Conservation (phyloP, 2,113 vertebrate species). For the Pterophyllum scalare region DNA sequence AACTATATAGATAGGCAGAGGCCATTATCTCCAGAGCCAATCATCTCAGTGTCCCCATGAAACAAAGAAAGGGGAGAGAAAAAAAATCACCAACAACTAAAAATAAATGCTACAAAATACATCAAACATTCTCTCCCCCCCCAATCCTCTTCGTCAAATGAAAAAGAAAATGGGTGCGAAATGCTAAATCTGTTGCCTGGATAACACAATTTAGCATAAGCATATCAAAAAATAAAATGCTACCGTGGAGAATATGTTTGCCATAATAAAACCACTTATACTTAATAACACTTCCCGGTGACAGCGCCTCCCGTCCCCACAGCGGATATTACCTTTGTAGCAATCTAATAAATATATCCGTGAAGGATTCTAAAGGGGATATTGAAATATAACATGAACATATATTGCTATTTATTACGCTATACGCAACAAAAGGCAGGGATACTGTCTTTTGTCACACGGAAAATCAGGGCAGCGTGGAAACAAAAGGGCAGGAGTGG, state of each 20-base stretch:
- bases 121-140: not conserved
- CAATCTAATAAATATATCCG: conserved; percentile 88
- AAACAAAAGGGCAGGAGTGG: not conserved
- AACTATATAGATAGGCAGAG: too few species aligned
- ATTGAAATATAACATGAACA: conserved; percentile 86
- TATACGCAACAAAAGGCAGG: conserved; percentile 58
- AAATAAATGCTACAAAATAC: not conserved
- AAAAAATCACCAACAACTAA: not conserved
- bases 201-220: conserved; percentile 84
- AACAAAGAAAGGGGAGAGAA: not conserved
- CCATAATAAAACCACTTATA: conserved; percentile 85
- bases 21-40: not conserved
- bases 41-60: not conserved
- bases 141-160: not conserved
- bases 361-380: conserved; percentile 84
- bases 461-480: not conserved
- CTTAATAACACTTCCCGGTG: conserved; percentile 84
- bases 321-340: conserved; percentile 85
- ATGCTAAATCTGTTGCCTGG: conserved; percentile 75
- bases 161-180: conserved; percentile 50
- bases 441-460: conserved; percentile 44
- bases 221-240: conserved; percentile 83
- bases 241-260: conserved; percentile 82
- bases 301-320: conserved; percentile 81
- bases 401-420: conserved; percentile 85